phyloP scores from a whole-genome alignment of 2,797 vertebrate genomes.

The Liasis olivaceus region DNA sequence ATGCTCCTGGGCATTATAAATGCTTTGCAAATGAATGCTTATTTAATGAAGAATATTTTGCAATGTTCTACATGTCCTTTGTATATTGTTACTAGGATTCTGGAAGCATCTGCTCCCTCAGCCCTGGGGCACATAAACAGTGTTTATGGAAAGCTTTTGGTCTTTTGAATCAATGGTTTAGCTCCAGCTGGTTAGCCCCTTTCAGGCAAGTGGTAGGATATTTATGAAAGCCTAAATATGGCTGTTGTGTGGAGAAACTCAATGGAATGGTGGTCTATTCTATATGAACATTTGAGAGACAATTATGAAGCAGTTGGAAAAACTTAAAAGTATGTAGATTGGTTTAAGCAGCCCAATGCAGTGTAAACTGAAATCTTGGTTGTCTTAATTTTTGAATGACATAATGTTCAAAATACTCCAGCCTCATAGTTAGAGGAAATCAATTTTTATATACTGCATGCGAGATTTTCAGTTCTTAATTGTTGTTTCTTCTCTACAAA shows the following conservation, averaged over 20 bases:
- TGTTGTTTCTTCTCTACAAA: neutral
- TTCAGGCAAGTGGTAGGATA: neutral
- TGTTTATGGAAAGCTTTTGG: neutral
- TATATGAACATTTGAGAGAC: neutral
- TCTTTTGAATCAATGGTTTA: neutral
- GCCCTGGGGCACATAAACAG: neutral
- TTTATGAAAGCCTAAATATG: neutral
- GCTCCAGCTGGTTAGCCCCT: neutral
- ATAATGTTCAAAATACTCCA: neutral
- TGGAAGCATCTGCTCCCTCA: neutral
- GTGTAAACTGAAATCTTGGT: accelerated
- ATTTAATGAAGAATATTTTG: neutral
- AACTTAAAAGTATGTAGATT: neutral
- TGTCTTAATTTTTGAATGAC: neutral
- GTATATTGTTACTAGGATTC: too few relatives aligned
- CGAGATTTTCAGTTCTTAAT: neutral
- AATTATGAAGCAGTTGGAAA: neutral
- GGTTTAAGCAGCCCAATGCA: neutral
- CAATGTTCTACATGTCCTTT: neutral
- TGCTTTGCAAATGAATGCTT: neutral
- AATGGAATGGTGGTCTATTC: neutral
- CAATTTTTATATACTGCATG: neutral
- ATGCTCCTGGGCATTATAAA: neutral
- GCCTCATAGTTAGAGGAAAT: neutral
- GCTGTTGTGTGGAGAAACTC: neutral